A percentile compares a stretch with the other conserved stretches of the same genome.
Evolutionary conservation across 2,113 vertebrate species (phyloP).

Genomic region (Acinonyx jubatus): DNA sequence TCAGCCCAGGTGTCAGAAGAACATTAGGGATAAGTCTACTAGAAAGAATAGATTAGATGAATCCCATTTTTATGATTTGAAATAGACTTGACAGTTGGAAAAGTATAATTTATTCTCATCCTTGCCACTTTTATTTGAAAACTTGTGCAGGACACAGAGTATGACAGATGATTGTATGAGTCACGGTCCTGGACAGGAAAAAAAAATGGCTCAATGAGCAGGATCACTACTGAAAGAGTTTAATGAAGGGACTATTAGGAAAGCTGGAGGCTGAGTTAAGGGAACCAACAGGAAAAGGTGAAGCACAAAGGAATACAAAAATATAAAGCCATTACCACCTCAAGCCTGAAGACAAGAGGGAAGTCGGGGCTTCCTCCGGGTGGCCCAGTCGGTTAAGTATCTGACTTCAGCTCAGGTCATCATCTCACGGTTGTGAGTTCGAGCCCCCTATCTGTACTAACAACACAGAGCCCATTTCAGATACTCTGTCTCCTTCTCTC

Average conservation of each 20-base stretch:
- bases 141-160: background rate
- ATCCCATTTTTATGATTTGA: background rate
- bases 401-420: too few relatives aligned
- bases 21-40: background rate
- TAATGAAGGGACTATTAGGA: background rate
- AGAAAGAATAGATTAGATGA: background rate
- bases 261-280: background rate
- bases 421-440: too few relatives aligned
- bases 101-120: background rate
- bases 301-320: background rate
- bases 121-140: background rate
- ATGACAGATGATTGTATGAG: background rate
- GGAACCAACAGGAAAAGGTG: background rate
- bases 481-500: too few relatives aligned
- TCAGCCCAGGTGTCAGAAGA: background rate
- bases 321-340: background rate
- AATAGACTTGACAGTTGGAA: background rate
- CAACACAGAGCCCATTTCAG: too few relatives aligned
- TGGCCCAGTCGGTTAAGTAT: too few relatives aligned
- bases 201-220: background rate
- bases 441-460: too few relatives aligned
- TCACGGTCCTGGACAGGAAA: background rate
- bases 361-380: too few relatives aligned
- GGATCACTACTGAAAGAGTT: background rate
- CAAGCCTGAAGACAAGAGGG: accelerated